phyloP scores from a whole-genome alignment of 2,113 vertebrate species.

The Corythornis vintsioides region DNA sequence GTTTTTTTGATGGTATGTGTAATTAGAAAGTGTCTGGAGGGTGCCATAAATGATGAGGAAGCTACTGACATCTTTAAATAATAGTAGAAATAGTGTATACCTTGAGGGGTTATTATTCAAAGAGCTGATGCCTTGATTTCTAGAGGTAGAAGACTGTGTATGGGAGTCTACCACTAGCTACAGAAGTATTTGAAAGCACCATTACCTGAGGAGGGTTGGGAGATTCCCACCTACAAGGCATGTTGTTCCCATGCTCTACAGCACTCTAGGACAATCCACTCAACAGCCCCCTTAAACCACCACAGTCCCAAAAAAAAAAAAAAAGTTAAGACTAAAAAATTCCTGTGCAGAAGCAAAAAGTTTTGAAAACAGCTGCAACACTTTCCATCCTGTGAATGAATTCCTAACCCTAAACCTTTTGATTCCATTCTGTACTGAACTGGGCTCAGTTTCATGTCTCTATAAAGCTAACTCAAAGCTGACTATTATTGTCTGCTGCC shows the following conservation, averaged over 20 bases:
- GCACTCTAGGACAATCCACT: background rate
- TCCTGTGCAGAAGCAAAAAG: too few relatives aligned
- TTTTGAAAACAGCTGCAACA: background rate
- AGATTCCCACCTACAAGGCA: background rate
- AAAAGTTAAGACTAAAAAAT: too few relatives aligned
- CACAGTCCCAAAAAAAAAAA: background rate
- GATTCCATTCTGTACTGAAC: background rate
- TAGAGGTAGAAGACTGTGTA: background rate
- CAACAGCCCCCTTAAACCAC: background rate
- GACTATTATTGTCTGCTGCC: background rate
- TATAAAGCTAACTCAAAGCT: background rate
- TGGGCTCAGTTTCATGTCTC: background rate
- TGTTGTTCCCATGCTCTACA: background rate
- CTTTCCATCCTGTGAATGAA: background rate
- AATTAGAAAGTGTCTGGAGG: background rate
- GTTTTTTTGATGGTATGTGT: background rate
- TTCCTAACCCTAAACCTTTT: background rate
- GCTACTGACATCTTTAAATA: background rate
- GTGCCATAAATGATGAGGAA: background rate
- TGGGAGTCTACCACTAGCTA: background rate
- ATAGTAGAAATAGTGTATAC: background rate
- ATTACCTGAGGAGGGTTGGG: background rate
- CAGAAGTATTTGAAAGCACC: background rate
- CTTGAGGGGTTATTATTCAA: background rate
- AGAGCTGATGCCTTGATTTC: background rate